These are phyloP conservation scores for Timema cristinae DNA, from an alignment of 2,888 invertebrate species.

Conservation along the genomic window DNA sequence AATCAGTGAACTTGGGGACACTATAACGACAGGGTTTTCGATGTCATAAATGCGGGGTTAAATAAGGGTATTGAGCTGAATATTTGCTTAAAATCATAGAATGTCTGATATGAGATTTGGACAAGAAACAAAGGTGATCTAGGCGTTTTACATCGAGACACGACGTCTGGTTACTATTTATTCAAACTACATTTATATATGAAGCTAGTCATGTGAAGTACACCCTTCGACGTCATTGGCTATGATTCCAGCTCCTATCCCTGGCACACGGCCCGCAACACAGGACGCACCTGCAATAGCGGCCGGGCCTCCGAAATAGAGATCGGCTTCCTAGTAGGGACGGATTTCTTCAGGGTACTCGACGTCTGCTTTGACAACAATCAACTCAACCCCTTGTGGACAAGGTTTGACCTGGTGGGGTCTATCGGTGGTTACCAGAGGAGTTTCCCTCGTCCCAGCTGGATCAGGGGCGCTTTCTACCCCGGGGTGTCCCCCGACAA, in stretches of 20 bases:
- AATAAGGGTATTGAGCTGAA: too few relatives aligned
- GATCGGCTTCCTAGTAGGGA: slow-evolving; percentile 50
- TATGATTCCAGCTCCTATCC: slow-evolving; percentile 38
- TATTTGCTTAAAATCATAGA: too few relatives aligned
- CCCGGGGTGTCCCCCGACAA: slow-evolving; percentile 41
- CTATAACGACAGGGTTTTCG: too few relatives aligned
- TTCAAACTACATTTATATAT: too few relatives aligned
- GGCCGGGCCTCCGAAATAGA: slow-evolving; percentile 49
- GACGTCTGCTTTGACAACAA: slow-evolving; percentile 54
- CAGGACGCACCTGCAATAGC: slow-evolving; percentile 46
- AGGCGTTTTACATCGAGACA: too few relatives aligned
- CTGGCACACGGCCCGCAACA: slow-evolving; percentile 45
- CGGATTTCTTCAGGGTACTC: slow-evolving; percentile 47
- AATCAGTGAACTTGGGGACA: too few relatives aligned
- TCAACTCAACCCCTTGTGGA: slow-evolving; percentile 51
- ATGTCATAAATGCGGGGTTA: too few relatives aligned
- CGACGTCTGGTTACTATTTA: too few relatives aligned
- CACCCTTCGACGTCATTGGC: too few relatives aligned
- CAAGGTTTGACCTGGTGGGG: slow-evolving; percentile 49
- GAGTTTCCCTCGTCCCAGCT: slow-evolving; percentile 50
- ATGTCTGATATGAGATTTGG: too few relatives aligned
- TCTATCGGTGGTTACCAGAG: slow-evolving; percentile 49
- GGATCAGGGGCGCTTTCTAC: slow-evolving; percentile 51
- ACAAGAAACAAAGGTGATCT: too few relatives aligned
- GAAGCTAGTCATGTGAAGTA: too few relatives aligned